phyloP scores from a whole-genome alignment of 2,797 vertebrate species.

The Melanotaenia parkinsoni region DNA sequence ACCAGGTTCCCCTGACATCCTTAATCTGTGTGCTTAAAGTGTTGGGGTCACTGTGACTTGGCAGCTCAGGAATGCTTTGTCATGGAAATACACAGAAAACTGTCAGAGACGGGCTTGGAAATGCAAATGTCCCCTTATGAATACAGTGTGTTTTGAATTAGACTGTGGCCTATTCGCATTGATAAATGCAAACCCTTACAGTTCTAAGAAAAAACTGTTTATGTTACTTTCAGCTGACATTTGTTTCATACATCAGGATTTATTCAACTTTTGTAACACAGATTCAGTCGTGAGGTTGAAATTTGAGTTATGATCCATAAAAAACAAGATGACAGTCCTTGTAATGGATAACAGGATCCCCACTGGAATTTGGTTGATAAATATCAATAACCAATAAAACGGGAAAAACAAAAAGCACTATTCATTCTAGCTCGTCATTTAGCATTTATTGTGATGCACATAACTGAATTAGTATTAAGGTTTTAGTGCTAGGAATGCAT shows the following conservation, averaged over 20 bases:
- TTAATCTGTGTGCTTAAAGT: background rate
- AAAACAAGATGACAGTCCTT: background rate
- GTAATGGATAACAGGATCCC: background rate
- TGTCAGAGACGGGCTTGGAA: constrained; percentile 1
- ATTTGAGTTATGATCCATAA: background rate
- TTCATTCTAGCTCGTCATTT: background rate
- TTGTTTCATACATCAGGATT: background rate
- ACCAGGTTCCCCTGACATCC: background rate
- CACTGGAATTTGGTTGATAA: background rate
- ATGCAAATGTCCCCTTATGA: background rate
- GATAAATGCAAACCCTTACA: background rate
- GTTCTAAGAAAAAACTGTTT: background rate
- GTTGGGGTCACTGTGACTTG: background rate
- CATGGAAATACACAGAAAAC: constrained; percentile 7
- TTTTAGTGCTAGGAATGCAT: background rate
- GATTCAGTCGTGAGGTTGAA: background rate
- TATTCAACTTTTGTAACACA: background rate
- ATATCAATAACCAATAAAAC: background rate
- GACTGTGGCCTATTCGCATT: background rate
- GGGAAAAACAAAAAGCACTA: background rate
- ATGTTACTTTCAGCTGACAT: background rate
- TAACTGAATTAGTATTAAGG: background rate
- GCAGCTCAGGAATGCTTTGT: constrained; percentile 32
- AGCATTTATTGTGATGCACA: background rate
- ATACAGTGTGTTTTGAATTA: background rate